Conservation (phyloP, 2,113 vertebrate genomes). For the Anoura caudifer region DNA sequence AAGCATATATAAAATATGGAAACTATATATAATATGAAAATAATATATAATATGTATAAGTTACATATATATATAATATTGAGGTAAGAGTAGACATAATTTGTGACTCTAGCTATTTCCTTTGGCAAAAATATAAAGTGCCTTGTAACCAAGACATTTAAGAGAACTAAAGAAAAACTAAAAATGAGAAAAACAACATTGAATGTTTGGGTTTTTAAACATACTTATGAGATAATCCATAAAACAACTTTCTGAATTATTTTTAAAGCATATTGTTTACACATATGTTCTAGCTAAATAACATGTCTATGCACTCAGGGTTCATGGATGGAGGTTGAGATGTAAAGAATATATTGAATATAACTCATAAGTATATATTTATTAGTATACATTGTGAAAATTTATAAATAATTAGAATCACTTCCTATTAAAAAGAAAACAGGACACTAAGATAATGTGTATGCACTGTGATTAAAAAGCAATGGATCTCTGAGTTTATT, state of each 20-base stretch:
- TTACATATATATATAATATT: neutral
- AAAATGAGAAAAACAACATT: neutral
- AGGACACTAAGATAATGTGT: neutral
- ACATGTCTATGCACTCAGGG: neutral
- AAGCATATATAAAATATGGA: neutral
- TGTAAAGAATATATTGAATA: neutral
- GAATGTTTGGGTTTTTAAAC: neutral
- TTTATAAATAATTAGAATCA: neutral
- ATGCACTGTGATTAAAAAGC: neutral
- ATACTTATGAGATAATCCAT: neutral
- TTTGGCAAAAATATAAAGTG: neutral
- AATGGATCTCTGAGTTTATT: neutral
- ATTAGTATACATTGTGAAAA: neutral
- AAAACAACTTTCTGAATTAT: neutral
- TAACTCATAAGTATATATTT: neutral
- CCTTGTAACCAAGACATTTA: neutral
- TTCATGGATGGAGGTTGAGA: neutral
- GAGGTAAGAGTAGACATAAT: neutral
- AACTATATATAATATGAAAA: neutral
- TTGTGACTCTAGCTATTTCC: neutral
- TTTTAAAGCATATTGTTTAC: neutral
- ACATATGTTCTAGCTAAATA: neutral
- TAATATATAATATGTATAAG: neutral
- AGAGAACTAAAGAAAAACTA: neutral
- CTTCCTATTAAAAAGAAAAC: neutral